Evolutionary conservation across 2,797 vertebrate species (phyloP).

Genomic region (Thamnophis elegans): DNA sequence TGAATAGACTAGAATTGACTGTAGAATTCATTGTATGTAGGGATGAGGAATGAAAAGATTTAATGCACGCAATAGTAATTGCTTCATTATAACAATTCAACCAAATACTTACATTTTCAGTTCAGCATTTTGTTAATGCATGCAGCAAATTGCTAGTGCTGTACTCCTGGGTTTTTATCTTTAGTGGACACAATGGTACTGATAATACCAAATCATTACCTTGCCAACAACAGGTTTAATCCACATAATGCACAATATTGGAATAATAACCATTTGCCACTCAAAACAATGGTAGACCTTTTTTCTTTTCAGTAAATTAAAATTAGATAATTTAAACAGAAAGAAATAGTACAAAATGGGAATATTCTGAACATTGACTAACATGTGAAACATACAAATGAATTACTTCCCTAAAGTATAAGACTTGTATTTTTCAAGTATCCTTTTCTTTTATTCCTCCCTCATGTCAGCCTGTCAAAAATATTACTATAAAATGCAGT

Average conservation of each 20-base stretch:
- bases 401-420: background rate
- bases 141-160: slow-evolving; percentile 1
- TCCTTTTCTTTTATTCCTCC: background rate
- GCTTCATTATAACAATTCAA: slow-evolving; percentile 14
- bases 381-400: background rate
- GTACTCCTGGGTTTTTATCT: background rate
- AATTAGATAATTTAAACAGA: slow-evolving; percentile 13
- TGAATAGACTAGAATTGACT: background rate
- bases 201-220: background rate
- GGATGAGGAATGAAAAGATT: background rate
- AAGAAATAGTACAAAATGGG: background rate
- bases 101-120: background rate
- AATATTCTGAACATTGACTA: background rate
- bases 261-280: slow-evolving; percentile 4
- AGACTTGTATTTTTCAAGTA: background rate
- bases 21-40: background rate
- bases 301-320: background rate
- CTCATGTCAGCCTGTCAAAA: background rate
- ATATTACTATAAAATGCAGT: background rate
- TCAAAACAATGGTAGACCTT: background rate
- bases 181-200: slow-evolving; percentile 1
- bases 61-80: background rate
- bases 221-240: background rate
- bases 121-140: slow-evolving; percentile 5
- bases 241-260: slow-evolving; percentile 10